Percentiles rank a stretch among this genome's conserved stretches.
phyloP scores from a whole-genome alignment of 1,140 invertebrate species.

The Pseudomyrmex concolor region DNA sequence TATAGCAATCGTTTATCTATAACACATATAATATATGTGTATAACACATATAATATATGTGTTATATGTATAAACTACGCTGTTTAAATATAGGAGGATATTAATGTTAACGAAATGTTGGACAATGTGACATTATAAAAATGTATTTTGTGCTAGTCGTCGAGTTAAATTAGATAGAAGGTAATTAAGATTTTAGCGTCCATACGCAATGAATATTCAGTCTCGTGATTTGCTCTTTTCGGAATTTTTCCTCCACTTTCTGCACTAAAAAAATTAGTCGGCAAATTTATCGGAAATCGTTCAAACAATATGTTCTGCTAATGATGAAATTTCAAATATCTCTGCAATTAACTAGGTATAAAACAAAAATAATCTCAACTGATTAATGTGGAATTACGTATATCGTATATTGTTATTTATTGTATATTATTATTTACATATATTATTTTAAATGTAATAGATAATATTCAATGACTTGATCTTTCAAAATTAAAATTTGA shows the following conservation, averaged over 20 bases:
- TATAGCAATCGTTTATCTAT: slow-evolving; percentile 1
- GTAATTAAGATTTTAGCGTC: slow-evolving; percentile 59
- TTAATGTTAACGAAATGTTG: slow-evolving; percentile 55
- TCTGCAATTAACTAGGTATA: slow-evolving; percentile 3
- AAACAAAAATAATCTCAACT: slow-evolving; percentile 1
- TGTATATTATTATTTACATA: too few relatives aligned
- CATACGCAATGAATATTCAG: slow-evolving; percentile 23
- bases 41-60: too few relatives aligned
- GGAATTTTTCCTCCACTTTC: background rate
- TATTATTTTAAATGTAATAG: too few relatives aligned
- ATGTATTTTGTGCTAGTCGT: slow-evolving; percentile 55
- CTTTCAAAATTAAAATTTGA: background rate
- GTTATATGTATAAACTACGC: too few relatives aligned
- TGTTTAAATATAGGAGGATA: slow-evolving; percentile 36
- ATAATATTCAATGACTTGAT: background rate
- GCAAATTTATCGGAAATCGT: background rate
- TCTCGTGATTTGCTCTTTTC: slow-evolving; percentile 13
- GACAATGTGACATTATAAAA: slow-evolving; percentile 44
- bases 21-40: slow-evolving; percentile 19
- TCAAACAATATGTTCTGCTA: background rate
- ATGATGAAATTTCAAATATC: slow-evolving; percentile 1
- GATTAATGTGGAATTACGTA: too few relatives aligned
- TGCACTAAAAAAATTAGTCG: background rate
- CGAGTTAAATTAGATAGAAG: slow-evolving; percentile 63
- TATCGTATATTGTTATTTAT: too few relatives aligned